Base-by-base conservation (phyloP, 2,113 vertebrate genomes). In the Craseonycteris thonglongyai region DNA sequence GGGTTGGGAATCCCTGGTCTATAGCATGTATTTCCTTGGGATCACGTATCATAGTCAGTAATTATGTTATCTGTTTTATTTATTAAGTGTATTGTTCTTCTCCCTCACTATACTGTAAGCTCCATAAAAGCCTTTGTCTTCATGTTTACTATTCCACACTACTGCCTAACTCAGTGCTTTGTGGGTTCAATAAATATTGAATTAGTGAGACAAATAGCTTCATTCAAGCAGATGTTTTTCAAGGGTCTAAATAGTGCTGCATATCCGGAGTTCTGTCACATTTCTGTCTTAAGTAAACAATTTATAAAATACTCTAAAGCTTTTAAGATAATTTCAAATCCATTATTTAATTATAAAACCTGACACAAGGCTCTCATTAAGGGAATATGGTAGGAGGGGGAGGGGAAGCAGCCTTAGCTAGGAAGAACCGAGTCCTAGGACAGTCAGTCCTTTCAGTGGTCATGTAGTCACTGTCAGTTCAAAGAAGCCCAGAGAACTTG, bases 261-360 rank as follows among this genome's bases (percentile, higher is more conserved):
- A 56, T 26, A 75, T 63, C 38, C 26, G 22, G 74, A 66, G 30
- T 96, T 96, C 90, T 96, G 59, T 61, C 26, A 6, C 56, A 92
- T 59, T 51, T 6, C n/a, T 47, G 40, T 91, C 89, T 88, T 96
- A 93, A 96, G 47, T 88, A 69, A 96, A 85, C 78, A 92, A 58
- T 88, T 95, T 84, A 68, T 61, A 74, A 95, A 95, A 88, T 66
- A 86, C 59, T 90, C 84, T 65, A 93, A 90, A 88, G 82, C 69
- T 95, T 88, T 95, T 95, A 92, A 65, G 86, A 69, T 68, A 75
- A 26, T 95, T 97, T 82, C 40, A 94, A 88, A 71, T 69, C 93
- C 72, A 95, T 93, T 93, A 86, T 88, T 96, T 90, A 82, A 94
- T 91, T 90, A 11, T 69, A 94, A 95, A 95, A 82, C 35, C 11